These are phyloP conservation scores for Willisornis vidua DNA, from an alignment of 2,113 vertebrate species.

Conservation along the genomic window DNA sequence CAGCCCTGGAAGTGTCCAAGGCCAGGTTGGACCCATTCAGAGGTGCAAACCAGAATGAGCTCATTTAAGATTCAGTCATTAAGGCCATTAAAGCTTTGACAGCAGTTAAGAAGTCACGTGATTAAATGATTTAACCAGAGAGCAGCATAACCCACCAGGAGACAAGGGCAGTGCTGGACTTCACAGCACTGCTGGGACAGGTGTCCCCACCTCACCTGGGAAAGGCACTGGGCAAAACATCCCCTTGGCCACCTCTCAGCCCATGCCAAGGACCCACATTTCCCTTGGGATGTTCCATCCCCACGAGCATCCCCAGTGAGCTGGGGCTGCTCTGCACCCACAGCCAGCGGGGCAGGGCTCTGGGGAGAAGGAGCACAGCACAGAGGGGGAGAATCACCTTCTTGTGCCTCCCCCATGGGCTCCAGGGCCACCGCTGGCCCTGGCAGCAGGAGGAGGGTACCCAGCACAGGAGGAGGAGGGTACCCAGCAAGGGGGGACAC, in stretches of 20 bases:
- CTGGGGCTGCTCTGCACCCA: background rate
- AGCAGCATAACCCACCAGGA: rapidly evolving
- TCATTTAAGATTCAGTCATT: rapidly evolving
- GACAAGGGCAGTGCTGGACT: rapidly evolving
- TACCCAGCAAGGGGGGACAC: rapidly evolving
- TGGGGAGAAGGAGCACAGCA: background rate
- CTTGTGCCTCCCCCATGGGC: background rate
- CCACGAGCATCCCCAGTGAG: rapidly evolving
- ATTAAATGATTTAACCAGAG: background rate
- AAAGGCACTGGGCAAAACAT: rapidly evolving
- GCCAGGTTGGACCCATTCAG: background rate
- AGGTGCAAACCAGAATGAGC: background rate
- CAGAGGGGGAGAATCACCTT: rapidly evolving
- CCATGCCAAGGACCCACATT: rapidly evolving
- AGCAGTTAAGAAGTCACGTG: background rate
- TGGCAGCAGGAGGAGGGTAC: background rate
- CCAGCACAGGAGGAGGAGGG: background rate
- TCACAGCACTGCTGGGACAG: background rate
- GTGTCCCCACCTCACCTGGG: background rate
- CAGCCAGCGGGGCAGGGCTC: rapidly evolving
- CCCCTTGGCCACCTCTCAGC: background rate
- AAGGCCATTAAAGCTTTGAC: background rate
- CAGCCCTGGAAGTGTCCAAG: background rate
- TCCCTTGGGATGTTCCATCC: rapidly evolving
- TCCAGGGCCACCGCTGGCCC: background rate